Conservation (phyloP, 2,797 vertebrate species). For the Catostomus latipinnis region DNA sequence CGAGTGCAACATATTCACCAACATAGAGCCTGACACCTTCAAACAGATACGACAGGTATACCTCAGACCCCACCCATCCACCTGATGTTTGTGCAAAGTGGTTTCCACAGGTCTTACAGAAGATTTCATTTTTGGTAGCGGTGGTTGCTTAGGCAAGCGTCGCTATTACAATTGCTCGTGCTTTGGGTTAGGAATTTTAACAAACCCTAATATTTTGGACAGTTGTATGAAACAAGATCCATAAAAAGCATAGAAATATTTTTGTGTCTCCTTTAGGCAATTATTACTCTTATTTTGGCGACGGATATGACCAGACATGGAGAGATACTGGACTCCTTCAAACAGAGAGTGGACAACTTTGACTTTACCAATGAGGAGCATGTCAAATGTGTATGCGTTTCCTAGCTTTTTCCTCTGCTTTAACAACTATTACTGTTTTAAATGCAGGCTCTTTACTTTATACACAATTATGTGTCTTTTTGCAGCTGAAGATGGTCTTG, state of each 20-base stretch:
- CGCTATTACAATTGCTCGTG: too few relatives aligned
- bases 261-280: conserved; percentile 74
- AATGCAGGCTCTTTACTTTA: background rate
- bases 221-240: background rate
- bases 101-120: too few relatives aligned
- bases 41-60: conserved; percentile 86
- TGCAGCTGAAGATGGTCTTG: conserved; percentile 91
- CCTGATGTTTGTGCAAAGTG: background rate
- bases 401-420: background rate
- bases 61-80: background rate
- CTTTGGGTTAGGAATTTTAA: too few relatives aligned
- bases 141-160: too few relatives aligned
- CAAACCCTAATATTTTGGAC: background rate
- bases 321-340: conserved; percentile 90
- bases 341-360: conserved; percentile 83
- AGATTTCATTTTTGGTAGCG: too few relatives aligned
- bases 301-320: conserved; percentile 93
- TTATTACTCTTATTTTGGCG: conserved; percentile 87
- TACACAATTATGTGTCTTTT: background rate
- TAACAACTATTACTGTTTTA: background rate
- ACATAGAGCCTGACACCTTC: conserved; percentile 80
- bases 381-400: conserved; percentile 76
- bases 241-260: background rate
- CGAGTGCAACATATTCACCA: conserved; percentile 89
- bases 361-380: conserved; percentile 89